Evolutionary conservation across 2,888 invertebrate genomes (phyloP), one percentile per base, ranked within the genome.

Genomic region (Synanthedon andrenaeformis): DNA sequence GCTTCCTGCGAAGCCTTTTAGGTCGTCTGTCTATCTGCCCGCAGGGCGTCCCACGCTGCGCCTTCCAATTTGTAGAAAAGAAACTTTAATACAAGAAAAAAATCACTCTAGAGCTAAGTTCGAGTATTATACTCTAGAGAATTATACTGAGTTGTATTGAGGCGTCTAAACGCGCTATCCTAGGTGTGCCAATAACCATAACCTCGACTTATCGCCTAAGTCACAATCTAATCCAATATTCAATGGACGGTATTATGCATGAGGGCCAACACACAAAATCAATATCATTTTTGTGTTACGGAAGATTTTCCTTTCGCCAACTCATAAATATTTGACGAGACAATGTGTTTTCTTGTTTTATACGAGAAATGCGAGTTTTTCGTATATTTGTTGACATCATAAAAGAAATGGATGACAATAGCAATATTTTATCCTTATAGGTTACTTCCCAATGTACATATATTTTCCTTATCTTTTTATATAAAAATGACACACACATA

Each of bases 281-380:
- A 83, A 83, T 82, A 82, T 74, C 66, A 71, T 74, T 76, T 74
- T 74, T 79, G 77, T 77, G 72, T 69, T 70, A 64, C 66, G 61
- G 74, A 77, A 79, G 75, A 78, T 72, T 77, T 72, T 62, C 68
- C 67, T 72, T 72, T 67, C 65, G 72, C 69, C 72, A 67, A 63
- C 69, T 76, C 75, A 82, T 82, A 82, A 79, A 83, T 83, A 82
- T 82, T 82, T 79, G 78, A 83, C 65, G 64, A 69, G 67, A 62
- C 62, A 63, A 64, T 67, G 70, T 72, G 67, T 69, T 71, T 59
- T 55, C 52, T 58, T 62, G 61, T 64, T 62, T 62, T 58, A 53
- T 51, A 6, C 12, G 28, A 35, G 35, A 51, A 51, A 28, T 23
- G 49, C 14, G 49, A 49, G 45, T 45, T 45, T 45, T 45, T 45